These are phyloP conservation scores for Polydrusus pterygomalis DNA, from an alignment of 2,888 invertebrate genomes.

Conservation along the genomic window DNA sequence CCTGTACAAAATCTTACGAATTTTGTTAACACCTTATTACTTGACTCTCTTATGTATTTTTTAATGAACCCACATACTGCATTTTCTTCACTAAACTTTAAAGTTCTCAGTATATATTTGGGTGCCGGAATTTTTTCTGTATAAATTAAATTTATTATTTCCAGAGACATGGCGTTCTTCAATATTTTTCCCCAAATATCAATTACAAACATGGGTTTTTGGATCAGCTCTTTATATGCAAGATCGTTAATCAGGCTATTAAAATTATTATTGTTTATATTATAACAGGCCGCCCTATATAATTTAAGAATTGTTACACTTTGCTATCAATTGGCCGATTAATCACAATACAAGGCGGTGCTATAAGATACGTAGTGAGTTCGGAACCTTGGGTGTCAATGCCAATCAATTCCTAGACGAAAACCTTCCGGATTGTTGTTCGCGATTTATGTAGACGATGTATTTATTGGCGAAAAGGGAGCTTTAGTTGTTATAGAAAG, in stretches of 20 bases:
- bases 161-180: not conserved
- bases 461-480: no score
- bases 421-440: no score
- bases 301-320: no score
- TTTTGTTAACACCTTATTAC: not conserved
- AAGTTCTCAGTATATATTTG: not conserved
- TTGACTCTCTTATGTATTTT: conserved; percentile 3
- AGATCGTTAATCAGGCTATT: not conserved
- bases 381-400: no score
- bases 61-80: not conserved
- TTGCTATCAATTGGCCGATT: no score
- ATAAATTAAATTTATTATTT: not conserved
- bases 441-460: no score
- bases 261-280: not conserved
- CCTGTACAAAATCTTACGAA: conserved; percentile 25
- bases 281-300: no score
- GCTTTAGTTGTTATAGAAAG: no score
- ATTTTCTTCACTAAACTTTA: not conserved
- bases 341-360: no score
- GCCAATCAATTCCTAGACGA: no score
- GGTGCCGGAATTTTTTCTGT: not conserved
- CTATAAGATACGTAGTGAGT: no score
- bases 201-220: conserved; percentile 1
- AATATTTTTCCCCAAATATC: not conserved
- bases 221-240: not conserved